phyloP scores from a whole-genome alignment of 2,113 vertebrate genomes.

The Alces alces region DNA sequence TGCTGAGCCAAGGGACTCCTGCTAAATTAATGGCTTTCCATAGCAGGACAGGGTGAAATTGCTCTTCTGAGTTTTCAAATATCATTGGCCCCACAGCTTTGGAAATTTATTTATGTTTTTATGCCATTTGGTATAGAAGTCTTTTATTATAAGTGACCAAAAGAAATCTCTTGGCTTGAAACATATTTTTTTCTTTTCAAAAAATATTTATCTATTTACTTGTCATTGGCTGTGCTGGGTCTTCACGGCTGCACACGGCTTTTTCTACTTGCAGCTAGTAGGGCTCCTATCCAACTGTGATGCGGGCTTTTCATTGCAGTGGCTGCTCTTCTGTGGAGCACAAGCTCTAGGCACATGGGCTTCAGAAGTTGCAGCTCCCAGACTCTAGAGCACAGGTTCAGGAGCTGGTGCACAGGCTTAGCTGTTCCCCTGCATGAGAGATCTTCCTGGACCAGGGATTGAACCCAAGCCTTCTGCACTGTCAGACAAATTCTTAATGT shows the following conservation, averaged over 20 bases:
- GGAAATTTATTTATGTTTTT: not conserved
- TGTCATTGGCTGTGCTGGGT: not conserved
- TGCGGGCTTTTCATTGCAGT: not conserved
- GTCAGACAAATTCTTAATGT: not conserved
- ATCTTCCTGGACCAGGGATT: not conserved
- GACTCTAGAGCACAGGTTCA: not conserved
- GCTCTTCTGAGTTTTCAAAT: not conserved
- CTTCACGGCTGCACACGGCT: not conserved
- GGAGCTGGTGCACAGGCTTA: fast-evolving
- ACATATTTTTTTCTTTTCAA: not conserved
- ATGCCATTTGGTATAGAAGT: too few relatives aligned
- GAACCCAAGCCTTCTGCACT: not conserved
- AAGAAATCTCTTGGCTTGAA: not conserved
- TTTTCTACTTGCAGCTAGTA: fast-evolving
- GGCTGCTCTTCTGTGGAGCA: fast-evolving
- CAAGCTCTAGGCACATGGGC: not conserved
- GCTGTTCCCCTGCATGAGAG: not conserved
- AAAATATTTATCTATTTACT: not conserved
- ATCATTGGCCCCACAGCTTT: too few relatives aligned
- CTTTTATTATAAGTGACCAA: too few relatives aligned
- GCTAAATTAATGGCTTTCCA: not conserved
- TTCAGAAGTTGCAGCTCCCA: not conserved
- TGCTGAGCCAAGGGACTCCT: fast-evolving
- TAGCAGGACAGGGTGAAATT: not conserved
- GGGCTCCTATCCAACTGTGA: not conserved